Base-by-base conservation (phyloP, 2,113 vertebrate genomes). In the Melospiza melodia region DNA sequence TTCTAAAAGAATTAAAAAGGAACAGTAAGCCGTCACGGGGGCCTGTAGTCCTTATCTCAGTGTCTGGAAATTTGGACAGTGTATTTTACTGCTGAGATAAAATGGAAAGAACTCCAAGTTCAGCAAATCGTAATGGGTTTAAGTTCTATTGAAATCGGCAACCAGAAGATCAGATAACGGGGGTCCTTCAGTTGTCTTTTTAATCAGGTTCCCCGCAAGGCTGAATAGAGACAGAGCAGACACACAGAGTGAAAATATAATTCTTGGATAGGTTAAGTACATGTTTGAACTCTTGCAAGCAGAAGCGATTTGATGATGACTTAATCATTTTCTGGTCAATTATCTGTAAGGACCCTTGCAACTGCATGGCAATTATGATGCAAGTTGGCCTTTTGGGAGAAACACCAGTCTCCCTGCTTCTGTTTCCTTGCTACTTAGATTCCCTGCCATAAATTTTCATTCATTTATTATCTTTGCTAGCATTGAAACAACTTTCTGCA, bases 291-390 rank as follows among this genome's bases (percentile, higher is more conserved):
- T 99, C 98, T 99, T 98, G 99, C 98, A 98, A 99, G 98, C 98
- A 98, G 99, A 99, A 99, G 98, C 97, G 98, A 99, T 99, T 99
- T 99, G 98, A 99, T 99, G 99, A 99, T 99, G 99, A 99, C 99
- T 99, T 99, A 99, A 99, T 99, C 99, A 99, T 99, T 99, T 99
- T 99, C 99, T 99, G 99, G 98, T 99, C 99, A 99, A 99, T 99
- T 99, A 99, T 99, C 99, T 99, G 98, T 98, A 98, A 99, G 99
- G 98, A 98, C 98, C 98, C 98, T 98, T 98, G 98, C 98, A 98
- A 98, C 98, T 98, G 97, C 98, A 97, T 97, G 97, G 98, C 98
- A 98, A 98, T 99, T 98, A 99, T 97, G 98, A 98, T 98, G 98
- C 98, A 98, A 98, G 98, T 97, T 98, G 98, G 98, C 98, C 98